Evolutionary conservation across 2,888 invertebrate species (phyloP), one percentile per base, ranked within the genome.

Genomic region (Lingula anatina): DNA sequence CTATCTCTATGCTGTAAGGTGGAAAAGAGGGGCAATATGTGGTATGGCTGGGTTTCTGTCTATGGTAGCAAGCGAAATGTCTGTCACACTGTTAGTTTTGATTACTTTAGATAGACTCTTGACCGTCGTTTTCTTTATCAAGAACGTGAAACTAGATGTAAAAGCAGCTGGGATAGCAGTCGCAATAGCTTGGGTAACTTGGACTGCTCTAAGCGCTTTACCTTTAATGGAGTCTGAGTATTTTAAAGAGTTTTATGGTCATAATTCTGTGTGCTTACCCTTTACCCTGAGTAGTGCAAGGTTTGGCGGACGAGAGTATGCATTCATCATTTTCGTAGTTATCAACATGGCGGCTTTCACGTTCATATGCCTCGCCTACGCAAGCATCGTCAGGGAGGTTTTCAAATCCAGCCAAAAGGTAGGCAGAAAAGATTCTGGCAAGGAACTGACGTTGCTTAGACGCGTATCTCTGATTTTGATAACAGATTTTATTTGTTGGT

Each of bases 21-120:
- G 85, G 85, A 75, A 84, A 9, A 79, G 81, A 56, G 82, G 83
- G 59, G 66, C 70, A 51, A 69, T 79, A 50, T 85, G 84, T 61
- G 80, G 80, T 47, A 65, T 83, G 52, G 82, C 82, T 51, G 84
- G 84, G 79, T 63, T 84, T 53, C 47, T 67, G 70, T 66, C 49
- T 31, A 60, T 61, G 5, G 44, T 64, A 15, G 56, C 56, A 47
- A 59, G 56, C 25, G 56, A 60, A 41, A 56, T 60, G 52, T 59
- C 59, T 5, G 59, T 63, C 7, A 41, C 61, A 31, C 60, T 58
- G 0, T 44, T 63, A 20, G 53, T 54, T 7, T 41, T 58, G 23
- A 60, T 63, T 36, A 61, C 63, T 0, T 31, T 59, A 9, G 63
- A 63, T 27, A 47, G 63, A 23, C 61, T 59, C 54, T 46, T 60